Evolutionary conservation across 2,797 vertebrate genomes (phyloP).

Genomic region (Cirrhinus mrigala): DNA sequence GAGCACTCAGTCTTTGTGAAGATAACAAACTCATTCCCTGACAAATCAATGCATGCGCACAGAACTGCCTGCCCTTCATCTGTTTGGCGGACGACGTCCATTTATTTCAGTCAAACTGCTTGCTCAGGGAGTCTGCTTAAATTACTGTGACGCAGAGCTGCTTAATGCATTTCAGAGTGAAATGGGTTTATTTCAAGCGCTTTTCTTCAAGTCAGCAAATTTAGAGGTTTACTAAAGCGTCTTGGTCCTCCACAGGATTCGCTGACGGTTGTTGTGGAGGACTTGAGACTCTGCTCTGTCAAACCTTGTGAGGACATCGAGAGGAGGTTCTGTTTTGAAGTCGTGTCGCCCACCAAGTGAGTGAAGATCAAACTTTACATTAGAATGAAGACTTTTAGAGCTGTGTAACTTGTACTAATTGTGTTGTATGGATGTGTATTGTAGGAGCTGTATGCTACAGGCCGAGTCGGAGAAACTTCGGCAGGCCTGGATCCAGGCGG

Average conservation of each 20-base stretch:
- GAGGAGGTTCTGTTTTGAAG: slow-evolving; percentile 98
- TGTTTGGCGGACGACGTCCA: neutral
- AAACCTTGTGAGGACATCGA: slow-evolving; percentile 97
- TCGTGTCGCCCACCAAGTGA: slow-evolving; percentile 96
- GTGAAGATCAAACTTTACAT: slow-evolving; percentile 54
- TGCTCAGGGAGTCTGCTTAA: neutral
- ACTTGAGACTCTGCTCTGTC: slow-evolving; percentile 93
- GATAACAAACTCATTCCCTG: neutral
- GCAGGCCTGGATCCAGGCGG: slow-evolving; percentile 94
- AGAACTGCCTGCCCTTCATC: neutral
- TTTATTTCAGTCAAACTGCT: neutral
- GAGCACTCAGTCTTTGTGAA: slow-evolving; percentile 15
- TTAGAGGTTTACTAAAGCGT: neutral
- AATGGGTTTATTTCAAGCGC: neutral
- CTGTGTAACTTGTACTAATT: neutral
- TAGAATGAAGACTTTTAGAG: neutral
- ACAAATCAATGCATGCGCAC: slow-evolving; percentile 15
- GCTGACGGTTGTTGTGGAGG: slow-evolving; percentile 95
- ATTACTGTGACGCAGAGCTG: neutral
- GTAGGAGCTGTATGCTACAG: slow-evolving; percentile 98
- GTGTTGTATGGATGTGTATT: slow-evolving; percentile 24
- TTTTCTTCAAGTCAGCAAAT: neutral
- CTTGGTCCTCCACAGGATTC: slow-evolving; percentile 82
- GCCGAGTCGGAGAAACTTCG: slow-evolving; percentile 95
- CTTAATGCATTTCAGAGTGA: slow-evolving; percentile 6